These are phyloP conservation scores for Nasonovia ribisnigri DNA, from an alignment of 2,888 invertebrate genomes.

Conservation along the genomic window DNA sequence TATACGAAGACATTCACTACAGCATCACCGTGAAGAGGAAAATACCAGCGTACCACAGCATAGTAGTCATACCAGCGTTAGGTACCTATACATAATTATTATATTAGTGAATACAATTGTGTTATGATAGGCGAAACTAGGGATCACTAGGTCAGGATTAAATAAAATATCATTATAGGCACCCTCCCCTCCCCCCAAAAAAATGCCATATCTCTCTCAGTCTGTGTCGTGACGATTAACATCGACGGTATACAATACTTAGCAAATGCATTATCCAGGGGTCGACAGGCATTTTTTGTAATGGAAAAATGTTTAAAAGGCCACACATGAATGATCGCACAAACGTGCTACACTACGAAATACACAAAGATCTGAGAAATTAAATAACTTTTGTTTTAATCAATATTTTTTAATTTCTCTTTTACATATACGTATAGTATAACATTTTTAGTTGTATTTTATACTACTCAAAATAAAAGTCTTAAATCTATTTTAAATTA, in stretches of 20 bases:
- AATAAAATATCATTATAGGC: neutral
- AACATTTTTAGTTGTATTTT: no score
- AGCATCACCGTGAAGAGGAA: constrained; percentile 54
- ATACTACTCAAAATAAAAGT: no score
- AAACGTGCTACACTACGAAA: neutral
- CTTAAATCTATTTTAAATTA: no score
- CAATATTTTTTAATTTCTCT: no score
- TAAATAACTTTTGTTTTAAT: no score
- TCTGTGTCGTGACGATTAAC: neutral
- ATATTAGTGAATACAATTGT: neutral
- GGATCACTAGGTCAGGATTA: neutral
- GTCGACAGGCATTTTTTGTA: neutral
- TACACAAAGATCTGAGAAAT: no score
- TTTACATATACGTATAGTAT: no score
- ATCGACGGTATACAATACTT: neutral
- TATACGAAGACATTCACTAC: constrained; percentile 61
- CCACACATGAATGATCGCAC: neutral
- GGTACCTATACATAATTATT: constrained; percentile 68
- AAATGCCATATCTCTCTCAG: neutral
- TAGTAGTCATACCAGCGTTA: constrained; percentile 45
- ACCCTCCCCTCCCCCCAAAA: neutral
- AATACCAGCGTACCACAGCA: constrained; percentile 49
- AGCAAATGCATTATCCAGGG: neutral
- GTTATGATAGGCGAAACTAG: neutral
- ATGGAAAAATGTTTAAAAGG: neutral